Conservation (phyloP, 1,140 invertebrate genomes). For the Harlomillsia oculata region DNA sequence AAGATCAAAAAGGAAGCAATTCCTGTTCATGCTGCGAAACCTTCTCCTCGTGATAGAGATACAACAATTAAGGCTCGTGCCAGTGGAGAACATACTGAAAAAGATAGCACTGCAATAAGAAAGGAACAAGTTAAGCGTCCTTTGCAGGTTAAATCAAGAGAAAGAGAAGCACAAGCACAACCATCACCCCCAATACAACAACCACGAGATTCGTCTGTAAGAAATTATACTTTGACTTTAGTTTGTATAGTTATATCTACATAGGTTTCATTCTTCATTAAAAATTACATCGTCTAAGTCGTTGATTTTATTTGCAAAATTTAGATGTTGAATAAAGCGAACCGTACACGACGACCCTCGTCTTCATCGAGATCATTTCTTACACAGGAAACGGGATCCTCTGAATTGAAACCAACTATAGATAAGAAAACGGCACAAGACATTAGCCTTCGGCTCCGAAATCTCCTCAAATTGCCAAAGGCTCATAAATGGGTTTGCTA, state of each 20-base stretch:
- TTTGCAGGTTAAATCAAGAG: slow-evolving; percentile 4
- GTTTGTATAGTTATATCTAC: too few species aligned
- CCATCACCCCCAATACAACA: too few species aligned
- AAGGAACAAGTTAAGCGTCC: slow-evolving; percentile 18
- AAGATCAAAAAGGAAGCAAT: slow-evolving; percentile 36
- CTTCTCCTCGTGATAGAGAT: slow-evolving; percentile 40
- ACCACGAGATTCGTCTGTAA: too few species aligned
- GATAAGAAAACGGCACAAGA: slow-evolving; percentile 72
- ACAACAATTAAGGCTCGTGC: not conserved
- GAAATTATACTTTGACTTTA: too few species aligned
- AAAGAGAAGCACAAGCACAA: slow-evolving; percentile 21
- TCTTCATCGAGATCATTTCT: too few species aligned
- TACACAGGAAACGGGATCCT: not conserved
- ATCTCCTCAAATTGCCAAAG: slow-evolving; percentile 95
- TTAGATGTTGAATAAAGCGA: too few species aligned
- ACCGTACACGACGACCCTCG: too few species aligned
- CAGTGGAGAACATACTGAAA: slow-evolving; percentile 5
- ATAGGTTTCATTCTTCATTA: too few species aligned
- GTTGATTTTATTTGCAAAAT: too few species aligned
- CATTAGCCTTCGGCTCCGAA: slow-evolving; percentile 80
- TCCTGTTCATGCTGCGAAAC: slow-evolving; percentile 30
- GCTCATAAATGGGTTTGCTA: slow-evolving; percentile 99
- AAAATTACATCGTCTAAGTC: too few species aligned
- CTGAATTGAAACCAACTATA: slow-evolving; percentile 10
- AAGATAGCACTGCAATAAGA: slow-evolving; percentile 8